Base-by-base conservation (phyloP, 2,888 invertebrate genomes). In the Nymphalis c-album region DNA sequence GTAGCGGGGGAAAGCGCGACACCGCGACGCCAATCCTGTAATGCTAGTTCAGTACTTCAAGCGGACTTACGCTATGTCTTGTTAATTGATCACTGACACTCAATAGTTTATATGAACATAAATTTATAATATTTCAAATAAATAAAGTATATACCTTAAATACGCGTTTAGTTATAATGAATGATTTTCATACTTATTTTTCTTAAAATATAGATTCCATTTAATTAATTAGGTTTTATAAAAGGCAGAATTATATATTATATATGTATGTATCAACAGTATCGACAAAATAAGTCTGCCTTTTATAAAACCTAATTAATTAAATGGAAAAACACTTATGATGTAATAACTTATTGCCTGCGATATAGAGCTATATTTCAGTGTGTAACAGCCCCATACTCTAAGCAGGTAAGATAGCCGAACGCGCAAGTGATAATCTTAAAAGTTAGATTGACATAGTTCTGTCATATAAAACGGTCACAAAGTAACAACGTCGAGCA, bases 371-470 rank as follows among this genome's bases (percentile, higher is more conserved):
- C 51, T 64, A 50, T 62, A 60, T 60, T 69, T 62, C 16, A 46
- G 67, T 70, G 64, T 64, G 55, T 31, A 60, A 67, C 84, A 84
- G 73, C 84, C 85, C 84, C 86, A 83, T 40, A 58, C 68, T 74
- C 74, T 77, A 83, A 81, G 63, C 71, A 70, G 87, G 87, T 87
- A 86, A 82, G 77, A 80, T 63, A 71, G 86, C 84, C 85, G 81
- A 83, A 84, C 78, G 78, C 82, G 86, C 87, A 88, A 88, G 87
- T 86, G 87, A 90, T 89, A 89, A 90, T 88, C 89, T 89, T 88
- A 88, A 88, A 91, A 91, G 88, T 90, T 89, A 88, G 89, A 91
- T 90, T 88, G 90, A 89, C 88, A 89, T 88, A 89, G 87, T 89
- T 90, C 80, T 85, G 82, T 84, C 85, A 83, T 82, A 88, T 85